Conservation (phyloP, 2,113 vertebrate species). For the Cottus gobio region DNA sequence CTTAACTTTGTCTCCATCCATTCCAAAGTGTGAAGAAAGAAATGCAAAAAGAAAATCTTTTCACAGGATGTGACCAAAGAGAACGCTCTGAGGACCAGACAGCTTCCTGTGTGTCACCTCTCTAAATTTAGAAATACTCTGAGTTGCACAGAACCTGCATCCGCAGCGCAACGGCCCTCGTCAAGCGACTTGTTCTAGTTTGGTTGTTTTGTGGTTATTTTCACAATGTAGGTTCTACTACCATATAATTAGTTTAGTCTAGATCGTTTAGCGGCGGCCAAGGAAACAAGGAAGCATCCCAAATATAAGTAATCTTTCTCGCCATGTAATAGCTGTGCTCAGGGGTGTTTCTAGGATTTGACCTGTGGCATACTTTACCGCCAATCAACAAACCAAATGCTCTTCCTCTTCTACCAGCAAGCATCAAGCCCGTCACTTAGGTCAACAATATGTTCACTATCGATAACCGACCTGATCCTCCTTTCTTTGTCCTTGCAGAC, state of each 20-base stretch:
- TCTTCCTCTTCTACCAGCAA: background rate
- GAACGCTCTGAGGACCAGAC: constrained; percentile 12
- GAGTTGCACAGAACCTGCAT: background rate
- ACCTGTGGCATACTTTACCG: background rate
- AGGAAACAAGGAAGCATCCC: background rate
- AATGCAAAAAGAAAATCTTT: too few relatives aligned
- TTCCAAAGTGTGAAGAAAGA: too few relatives aligned
- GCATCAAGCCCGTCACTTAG: too few relatives aligned
- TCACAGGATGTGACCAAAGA: constrained; percentile 44
- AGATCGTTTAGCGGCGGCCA: too few relatives aligned
- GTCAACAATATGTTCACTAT: too few relatives aligned
- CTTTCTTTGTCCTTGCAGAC: constrained; percentile 76
- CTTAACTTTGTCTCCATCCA: too few relatives aligned
- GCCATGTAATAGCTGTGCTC: background rate
- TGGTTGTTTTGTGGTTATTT: background rate
- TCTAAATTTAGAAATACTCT: constrained; percentile 7
- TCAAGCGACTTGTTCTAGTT: background rate
- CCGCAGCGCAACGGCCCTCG: background rate
- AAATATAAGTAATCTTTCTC: background rate
- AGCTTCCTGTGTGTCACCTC: constrained; percentile 24
- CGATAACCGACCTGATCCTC: too few relatives aligned
- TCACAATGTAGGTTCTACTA: background rate
- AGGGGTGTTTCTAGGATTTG: too few relatives aligned
- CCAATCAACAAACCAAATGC: too few relatives aligned
- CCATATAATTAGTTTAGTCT: background rate